These are phyloP conservation scores for Epirrita christyi DNA, from an alignment of 2,888 invertebrate species.

Conservation along the genomic window DNA sequence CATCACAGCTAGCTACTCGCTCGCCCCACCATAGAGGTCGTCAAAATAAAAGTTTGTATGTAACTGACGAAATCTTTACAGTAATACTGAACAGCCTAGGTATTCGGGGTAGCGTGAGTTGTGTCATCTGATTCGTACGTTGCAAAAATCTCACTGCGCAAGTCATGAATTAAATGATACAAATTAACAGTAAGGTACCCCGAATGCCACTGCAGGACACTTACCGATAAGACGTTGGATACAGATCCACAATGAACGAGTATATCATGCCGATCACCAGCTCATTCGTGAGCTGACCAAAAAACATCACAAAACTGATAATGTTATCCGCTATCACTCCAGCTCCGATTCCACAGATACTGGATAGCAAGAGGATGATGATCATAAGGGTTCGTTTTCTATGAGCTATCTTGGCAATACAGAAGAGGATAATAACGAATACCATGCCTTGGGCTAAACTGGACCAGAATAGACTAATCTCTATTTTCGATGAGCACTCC, in stretches of 20 bases:
- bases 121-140: too few relatives aligned
- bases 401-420: constrained; percentile 48
- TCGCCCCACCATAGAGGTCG: too few relatives aligned
- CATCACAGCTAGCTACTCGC: too few relatives aligned
- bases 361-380: constrained; percentile 41
- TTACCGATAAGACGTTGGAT: constrained; percentile 60
- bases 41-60: too few relatives aligned
- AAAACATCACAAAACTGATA: constrained; percentile 52
- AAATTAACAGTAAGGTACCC: too few relatives aligned
- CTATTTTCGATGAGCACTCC: constrained; percentile 41
- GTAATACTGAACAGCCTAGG: too few relatives aligned
- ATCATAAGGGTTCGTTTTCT: constrained; percentile 49
- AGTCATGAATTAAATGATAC: too few relatives aligned
- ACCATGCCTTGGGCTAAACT: constrained; percentile 44
- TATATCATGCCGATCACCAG: constrained; percentile 53
- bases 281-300: constrained; percentile 48
- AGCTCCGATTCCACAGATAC: constrained; percentile 42
- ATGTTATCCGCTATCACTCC: constrained; percentile 43
- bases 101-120: too few relatives aligned
- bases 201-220: too few relatives aligned
- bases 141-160: too few relatives aligned
- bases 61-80: too few relatives aligned
- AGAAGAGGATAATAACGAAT: constrained; percentile 46
- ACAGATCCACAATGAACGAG: constrained; percentile 58
- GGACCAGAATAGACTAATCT: constrained; percentile 43